phyloP scores from a whole-genome alignment of 2,797 vertebrate species.

The Thunnus albacares region DNA sequence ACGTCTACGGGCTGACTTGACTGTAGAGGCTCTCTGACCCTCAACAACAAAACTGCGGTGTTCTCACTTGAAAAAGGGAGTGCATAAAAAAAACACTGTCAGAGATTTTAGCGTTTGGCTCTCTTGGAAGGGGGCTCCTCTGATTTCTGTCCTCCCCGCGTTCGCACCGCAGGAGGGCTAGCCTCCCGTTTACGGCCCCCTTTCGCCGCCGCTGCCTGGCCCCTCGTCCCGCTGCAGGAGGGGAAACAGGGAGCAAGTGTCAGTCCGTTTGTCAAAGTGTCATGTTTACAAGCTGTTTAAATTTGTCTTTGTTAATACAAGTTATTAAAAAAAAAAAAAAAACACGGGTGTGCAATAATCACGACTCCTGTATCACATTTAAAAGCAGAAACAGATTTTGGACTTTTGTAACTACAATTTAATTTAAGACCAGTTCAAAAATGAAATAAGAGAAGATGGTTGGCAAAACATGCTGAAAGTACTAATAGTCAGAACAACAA shows the following conservation, averaged over 20 bases:
- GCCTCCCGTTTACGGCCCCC: conserved; percentile 89
- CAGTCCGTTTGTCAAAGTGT: conserved; percentile 61
- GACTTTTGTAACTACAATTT: background rate
- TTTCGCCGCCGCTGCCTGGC: conserved; percentile 85
- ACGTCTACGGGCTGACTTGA: conserved; percentile 38
- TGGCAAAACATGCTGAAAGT: background rate
- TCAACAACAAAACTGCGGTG: conserved; percentile 27
- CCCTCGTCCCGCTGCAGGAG: conserved; percentile 85
- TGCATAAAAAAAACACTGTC: conserved; percentile 47
- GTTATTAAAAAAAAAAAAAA: conserved; percentile 41
- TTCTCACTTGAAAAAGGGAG: conserved; percentile 48
- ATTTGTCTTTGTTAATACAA: conserved; percentile 53
- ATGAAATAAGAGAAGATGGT: background rate
- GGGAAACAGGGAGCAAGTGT: conserved; percentile 72
- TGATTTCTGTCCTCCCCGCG: conserved; percentile 89
- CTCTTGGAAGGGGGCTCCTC: conserved; percentile 92
- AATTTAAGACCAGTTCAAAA: background rate
- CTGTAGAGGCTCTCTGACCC: conserved; percentile 42
- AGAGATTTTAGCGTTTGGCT: conserved; percentile 89
- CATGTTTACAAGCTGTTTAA: conserved; percentile 43
- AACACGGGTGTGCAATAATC: conserved; percentile 29
- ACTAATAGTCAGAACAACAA: background rate
- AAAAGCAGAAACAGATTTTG: conserved; percentile 25
- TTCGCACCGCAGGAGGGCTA: conserved; percentile 89
- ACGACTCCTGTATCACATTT: background rate